phyloP scores from a whole-genome alignment of 2,113 vertebrate genomes.

The Ranitomeya variabilis region DNA sequence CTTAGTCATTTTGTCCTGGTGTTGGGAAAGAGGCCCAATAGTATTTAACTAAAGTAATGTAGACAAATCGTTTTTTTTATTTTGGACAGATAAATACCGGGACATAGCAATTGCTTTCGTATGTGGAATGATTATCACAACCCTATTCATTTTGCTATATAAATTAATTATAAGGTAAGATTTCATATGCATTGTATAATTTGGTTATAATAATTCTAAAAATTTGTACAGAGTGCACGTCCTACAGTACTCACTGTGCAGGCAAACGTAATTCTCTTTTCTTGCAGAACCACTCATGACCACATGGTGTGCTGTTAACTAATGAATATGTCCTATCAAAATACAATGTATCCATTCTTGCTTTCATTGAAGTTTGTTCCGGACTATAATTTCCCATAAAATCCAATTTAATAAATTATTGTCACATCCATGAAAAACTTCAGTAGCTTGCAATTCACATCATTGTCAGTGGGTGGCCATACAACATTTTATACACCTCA shows the following conservation, averaged over 20 bases:
- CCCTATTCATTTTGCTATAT: neutral
- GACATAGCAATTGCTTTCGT: neutral
- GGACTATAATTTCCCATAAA: too few relatives aligned
- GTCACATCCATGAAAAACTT: too few relatives aligned
- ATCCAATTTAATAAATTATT: too few relatives aligned
- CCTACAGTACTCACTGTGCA: neutral
- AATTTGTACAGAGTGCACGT: neutral
- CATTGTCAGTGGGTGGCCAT: too few relatives aligned
- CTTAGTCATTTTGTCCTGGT: neutral
- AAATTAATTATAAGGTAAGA: neutral
- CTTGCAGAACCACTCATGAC: neutral
- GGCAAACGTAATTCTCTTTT: neutral
- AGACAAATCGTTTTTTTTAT: neutral
- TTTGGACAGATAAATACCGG: neutral
- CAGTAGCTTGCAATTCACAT: too few relatives aligned
- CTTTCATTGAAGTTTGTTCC: too few relatives aligned
- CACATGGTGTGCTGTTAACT: neutral
- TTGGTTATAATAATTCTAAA: neutral
- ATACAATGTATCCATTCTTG: too few relatives aligned
- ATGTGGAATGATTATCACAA: neutral
- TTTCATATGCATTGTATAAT: neutral
- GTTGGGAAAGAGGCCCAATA: neutral
- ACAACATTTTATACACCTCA: too few relatives aligned
- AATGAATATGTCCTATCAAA: neutral
- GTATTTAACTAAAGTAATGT: neutral